These are phyloP conservation scores for Callyntrura guangdongensis DNA, from an alignment of 2,888 invertebrate genomes.

Conservation along the genomic window DNA sequence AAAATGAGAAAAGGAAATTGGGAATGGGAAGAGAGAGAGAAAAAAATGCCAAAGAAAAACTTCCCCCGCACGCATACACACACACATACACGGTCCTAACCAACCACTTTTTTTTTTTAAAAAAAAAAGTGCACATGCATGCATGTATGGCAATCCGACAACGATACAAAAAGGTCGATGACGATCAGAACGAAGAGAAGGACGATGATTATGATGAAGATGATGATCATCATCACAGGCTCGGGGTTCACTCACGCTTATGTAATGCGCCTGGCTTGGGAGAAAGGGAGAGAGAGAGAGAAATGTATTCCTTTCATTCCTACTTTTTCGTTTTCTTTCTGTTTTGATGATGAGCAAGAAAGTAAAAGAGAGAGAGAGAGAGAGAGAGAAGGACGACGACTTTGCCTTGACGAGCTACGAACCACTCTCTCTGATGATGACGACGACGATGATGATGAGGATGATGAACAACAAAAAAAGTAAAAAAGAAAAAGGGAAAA, in stretches of 20 bases:
- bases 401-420: background rate
- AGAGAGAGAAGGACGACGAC: background rate
- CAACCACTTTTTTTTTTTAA: background rate
- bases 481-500: constrained; percentile 13
- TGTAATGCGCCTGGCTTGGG: background rate
- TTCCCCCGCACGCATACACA: background rate
- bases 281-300: background rate
- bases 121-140: background rate
- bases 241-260: constrained; percentile 28
- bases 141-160: too few relatives aligned
- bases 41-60: background rate
- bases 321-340: constrained; percentile 21
- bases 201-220: constrained; percentile 10
- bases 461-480: constrained; percentile 32
- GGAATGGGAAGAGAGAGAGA: background rate
- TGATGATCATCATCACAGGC: background rate
- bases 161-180: too few relatives aligned
- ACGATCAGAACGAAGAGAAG: background rate
- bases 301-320: constrained; percentile 6
- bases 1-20: too few relatives aligned
- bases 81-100: background rate
- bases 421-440: background rate
- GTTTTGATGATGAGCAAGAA: constrained; percentile 45
- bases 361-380: background rate
- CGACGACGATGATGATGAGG: background rate